These are phyloP conservation scores for Ginglymostoma cirratum DNA, from an alignment of 2,113 vertebrate species.

Conservation along the genomic window DNA sequence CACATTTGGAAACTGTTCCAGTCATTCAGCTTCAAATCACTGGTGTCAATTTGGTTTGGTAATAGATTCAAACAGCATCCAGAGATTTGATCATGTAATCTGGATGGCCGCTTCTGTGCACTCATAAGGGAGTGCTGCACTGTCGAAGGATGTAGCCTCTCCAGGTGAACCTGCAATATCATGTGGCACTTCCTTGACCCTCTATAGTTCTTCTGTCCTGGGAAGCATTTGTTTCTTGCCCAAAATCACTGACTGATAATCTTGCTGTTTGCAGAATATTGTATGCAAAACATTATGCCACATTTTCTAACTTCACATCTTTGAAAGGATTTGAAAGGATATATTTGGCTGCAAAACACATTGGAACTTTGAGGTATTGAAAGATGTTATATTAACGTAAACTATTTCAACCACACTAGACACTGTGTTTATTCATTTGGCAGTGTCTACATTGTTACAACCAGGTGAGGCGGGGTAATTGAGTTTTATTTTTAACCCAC, in stretches of 20 bases:
- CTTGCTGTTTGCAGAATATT: too few species aligned
- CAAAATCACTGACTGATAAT: too few species aligned
- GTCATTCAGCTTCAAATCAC: not conserved
- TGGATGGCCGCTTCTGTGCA: not conserved
- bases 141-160: not conserved
- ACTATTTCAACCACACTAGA: not conserved
- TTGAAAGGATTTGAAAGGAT: not conserved
- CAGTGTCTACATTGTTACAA: too few species aligned
- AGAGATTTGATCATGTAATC: not conserved
- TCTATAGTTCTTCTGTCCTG: too few species aligned
- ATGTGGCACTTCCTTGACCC: not conserved
- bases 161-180: not conserved
- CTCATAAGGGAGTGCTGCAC: not conserved
- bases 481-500: too few species aligned
- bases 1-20: not conserved
- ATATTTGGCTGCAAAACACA: not conserved
- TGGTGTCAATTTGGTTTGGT: not conserved
- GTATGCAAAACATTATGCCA: too few species aligned
- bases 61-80: not conserved
- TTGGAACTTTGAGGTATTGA: not conserved
- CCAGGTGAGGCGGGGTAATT: too few species aligned
- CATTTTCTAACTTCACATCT: not conserved
- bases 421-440: not conserved
- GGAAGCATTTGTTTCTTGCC: too few species aligned
- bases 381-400: not conserved